Evolutionary conservation across 1,140 invertebrate species (phyloP), one percentile per base, ranked within the genome.

Genomic region (Aradophagus sp.): DNA sequence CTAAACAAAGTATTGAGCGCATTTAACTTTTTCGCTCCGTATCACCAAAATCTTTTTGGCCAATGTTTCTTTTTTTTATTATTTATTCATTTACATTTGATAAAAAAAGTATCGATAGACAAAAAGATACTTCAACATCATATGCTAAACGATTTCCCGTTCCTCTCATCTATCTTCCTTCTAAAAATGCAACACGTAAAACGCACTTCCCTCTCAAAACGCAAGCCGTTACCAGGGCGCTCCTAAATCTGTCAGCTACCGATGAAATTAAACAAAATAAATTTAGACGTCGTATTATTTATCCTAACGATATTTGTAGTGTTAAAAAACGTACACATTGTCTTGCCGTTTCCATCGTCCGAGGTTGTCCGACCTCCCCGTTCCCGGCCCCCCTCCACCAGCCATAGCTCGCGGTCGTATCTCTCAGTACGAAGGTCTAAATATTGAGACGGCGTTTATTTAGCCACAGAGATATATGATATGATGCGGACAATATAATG

Each of bases 401-500:
- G 59, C 61, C 42, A 63, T 53, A 23, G 66, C 61, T 50, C 67
- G 65, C 58, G 55, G 44, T 47, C 38, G 67, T 65, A 71, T 62
- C 73, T 2, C 13, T 3, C 13, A 8, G 66, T 69, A 70, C 73
- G 74, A 75, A 80, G 77, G 78, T 83, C 84, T 84, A 85, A 86
- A 86, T 85, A 85, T 86, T 85, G 81, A 84, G 80, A 85, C 80
- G 81, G 79, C 80, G 78, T 86, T 86, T 86, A 85, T 84, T 86
- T 85, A 85, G 70, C 77, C 63, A 67, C 65, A 66, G 77, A 86
- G 84, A 86, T 86, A 86, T 86, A 86, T 85, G 83, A 85, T 84
- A 85, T 86, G 79, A 85, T 80, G 80, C 77, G 78, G 83, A 86
- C 84, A 85, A 86, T 86, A 85, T 86, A 85, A 84, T 84, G 84